Evolutionary conservation across 1,140 invertebrate species (phyloP).

Genomic region (Propsilocerus akamusi): DNA sequence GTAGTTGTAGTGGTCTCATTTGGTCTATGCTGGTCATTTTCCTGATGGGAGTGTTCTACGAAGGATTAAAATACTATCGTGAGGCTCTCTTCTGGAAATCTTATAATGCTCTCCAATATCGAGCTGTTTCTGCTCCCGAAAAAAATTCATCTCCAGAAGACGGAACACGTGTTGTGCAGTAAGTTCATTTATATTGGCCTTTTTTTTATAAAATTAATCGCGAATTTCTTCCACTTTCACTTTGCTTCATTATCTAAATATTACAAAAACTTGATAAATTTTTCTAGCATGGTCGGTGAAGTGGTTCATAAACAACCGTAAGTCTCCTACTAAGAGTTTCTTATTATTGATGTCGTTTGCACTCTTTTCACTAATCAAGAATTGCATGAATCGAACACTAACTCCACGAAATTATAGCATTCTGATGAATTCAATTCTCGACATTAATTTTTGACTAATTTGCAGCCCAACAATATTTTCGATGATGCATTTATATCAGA

Average conservation of each 20-base stretch:
- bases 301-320: constrained; percentile 55
- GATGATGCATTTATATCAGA: constrained; percentile 65
- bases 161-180: constrained; percentile 53
- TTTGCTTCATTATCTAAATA: not conserved
- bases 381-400: no score
- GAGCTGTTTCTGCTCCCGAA: constrained; percentile 49
- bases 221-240: constrained; percentile 5
- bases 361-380: not conserved
- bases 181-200: constrained; percentile 27
- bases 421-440: constrained; percentile 1
- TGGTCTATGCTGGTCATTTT: constrained; percentile 74
- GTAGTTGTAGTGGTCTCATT: constrained; percentile 48
- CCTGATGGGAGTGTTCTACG: constrained; percentile 69
- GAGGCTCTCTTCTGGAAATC: constrained; percentile 71
- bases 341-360: not conserved
- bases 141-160: constrained; percentile 44
- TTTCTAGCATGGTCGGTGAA: constrained; percentile 40
- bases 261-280: constrained; percentile 18
- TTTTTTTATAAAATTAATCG: constrained; percentile 15
- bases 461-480: constrained; percentile 62
- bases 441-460: constrained; percentile 13
- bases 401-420: no score
- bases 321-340: constrained; percentile 24
- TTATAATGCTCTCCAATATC: constrained; percentile 45
- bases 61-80: constrained; percentile 80